Conservation (phyloP, 2,888 invertebrate species). For the Lingula anatina region DNA sequence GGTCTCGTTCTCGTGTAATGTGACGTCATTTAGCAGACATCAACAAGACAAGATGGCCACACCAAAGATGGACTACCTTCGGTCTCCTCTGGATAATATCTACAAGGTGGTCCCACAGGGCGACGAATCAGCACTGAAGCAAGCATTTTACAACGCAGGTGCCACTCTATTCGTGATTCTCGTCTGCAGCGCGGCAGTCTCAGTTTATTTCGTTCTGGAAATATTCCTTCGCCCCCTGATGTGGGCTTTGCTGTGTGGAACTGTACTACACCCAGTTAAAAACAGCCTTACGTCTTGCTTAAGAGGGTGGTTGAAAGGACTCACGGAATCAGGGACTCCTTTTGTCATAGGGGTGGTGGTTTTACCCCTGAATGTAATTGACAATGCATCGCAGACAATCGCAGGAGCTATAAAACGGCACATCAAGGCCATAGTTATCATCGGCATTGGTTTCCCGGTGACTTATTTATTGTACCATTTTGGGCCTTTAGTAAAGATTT, state of each 20-base stretch:
- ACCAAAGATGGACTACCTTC: slow-evolving; percentile 17
- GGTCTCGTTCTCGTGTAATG: no score
- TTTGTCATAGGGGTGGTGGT: slow-evolving; percentile 51
- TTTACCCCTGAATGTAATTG: slow-evolving; percentile 69
- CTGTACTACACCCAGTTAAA: slow-evolving; percentile 93
- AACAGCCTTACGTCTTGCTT: slow-evolving; percentile 70
- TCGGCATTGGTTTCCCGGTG: slow-evolving; percentile 54
- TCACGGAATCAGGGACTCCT: slow-evolving; percentile 50
- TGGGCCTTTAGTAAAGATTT: slow-evolving; percentile 57
- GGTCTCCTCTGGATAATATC: slow-evolving; percentile 32
- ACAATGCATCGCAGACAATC: slow-evolving; percentile 69
- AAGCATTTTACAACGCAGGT: slow-evolving; percentile 84
- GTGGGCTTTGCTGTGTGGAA: slow-evolving; percentile 96
- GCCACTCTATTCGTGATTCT: slow-evolving; percentile 71
- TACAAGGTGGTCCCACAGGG: slow-evolving; percentile 31
- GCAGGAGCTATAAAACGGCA: slow-evolving; percentile 68
- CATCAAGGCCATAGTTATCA: slow-evolving; percentile 59
- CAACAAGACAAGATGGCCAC: slow-evolving; percentile 19
- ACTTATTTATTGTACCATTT: slow-evolving; percentile 66
- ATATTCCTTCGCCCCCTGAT: slow-evolving; percentile 90
- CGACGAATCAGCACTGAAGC: slow-evolving; percentile 81
- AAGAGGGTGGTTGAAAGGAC: slow-evolving; percentile 65
- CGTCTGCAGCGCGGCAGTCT: slow-evolving; percentile 58
- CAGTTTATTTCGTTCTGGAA: slow-evolving; percentile 60
- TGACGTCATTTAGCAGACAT: no score